Evolutionary conservation across 2,888 invertebrate species (phyloP), one percentile per base, ranked within the genome.

Genomic region (Agriopis leucophaearia): DNA sequence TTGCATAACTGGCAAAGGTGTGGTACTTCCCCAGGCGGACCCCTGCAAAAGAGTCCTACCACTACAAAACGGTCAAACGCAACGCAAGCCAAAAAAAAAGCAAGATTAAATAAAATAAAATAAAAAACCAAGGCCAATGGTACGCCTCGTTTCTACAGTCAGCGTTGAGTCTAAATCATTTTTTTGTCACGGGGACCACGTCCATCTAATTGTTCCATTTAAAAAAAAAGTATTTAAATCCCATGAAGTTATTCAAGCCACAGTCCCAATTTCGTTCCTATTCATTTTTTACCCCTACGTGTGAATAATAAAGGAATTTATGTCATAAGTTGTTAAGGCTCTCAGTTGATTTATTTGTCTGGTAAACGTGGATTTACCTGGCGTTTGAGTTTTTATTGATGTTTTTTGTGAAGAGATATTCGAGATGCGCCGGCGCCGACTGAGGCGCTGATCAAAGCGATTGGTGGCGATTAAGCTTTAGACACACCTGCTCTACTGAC

Each of bases 281-380:
- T 62, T 72, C 69, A 76, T 81, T 84, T 88, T 88, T 87, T 86
- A 83, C 77, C 80, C 71, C 66, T 75, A 77, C 82, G 85, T 85
- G 87, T 88, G 90, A 89, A 90, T 90, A 88, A 88, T 88, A 91
- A 90, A 90, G 88, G 86, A 89, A 85, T 91, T 90, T 87, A 88
- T 90, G 90, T 91, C 92, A 92, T 89, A 88, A 89, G 90, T 85
- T 87, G 88, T 90, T 89, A 87, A 84, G 81, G 83, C 75, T 79
- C 75, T 78, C 51, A 76, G 86, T 88, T 92, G 92, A 91, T 90
- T 91, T 91, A 90, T 91, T 83, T 74, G 85, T 84, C 85, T 84
- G 83, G 79, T 80, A 77, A 71, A 70, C 66, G 69, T 71, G 57
- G 63, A 69, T 70, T 70, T 87, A 87, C 85, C 88, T 88, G 87